Evolutionary conservation across 2,797 vertebrate species (phyloP).

Genomic region (Eurystomus glaucurus): DNA sequence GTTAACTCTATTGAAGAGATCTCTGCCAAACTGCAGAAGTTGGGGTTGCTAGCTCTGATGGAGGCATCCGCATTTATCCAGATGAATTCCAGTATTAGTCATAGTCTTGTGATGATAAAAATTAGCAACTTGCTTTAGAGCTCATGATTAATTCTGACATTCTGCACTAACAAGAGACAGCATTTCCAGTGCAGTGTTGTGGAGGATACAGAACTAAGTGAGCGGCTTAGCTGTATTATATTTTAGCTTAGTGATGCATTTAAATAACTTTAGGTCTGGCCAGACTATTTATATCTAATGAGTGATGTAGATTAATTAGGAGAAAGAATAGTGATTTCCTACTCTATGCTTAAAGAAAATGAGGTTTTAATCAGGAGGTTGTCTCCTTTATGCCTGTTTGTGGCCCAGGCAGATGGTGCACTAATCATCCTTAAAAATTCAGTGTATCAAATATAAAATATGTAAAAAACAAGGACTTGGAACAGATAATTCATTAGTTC

Average conservation of each 20-base stretch:
- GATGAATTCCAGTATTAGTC: background rate
- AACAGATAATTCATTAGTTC: slow-evolving; percentile 17
- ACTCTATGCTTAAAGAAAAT: slow-evolving; percentile 6
- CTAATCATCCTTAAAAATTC: slow-evolving; percentile 30
- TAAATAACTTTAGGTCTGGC: slow-evolving; percentile 2
- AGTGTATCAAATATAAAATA: slow-evolving; percentile 25
- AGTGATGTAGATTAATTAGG: slow-evolving; percentile 45
- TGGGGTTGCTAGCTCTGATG: background rate
- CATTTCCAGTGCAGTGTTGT: background rate
- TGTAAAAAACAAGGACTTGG: background rate
- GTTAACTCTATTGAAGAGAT: background rate
- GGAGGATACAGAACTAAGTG: background rate
- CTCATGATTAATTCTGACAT: background rate
- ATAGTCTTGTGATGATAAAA: background rate
- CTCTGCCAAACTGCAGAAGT: background rate
- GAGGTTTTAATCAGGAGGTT: slow-evolving; percentile 38
- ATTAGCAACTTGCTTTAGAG: background rate
- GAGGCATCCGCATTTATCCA: background rate
- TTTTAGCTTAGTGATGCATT: background rate
- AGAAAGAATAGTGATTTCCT: background rate
- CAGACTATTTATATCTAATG: background rate
- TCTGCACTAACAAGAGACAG: background rate
- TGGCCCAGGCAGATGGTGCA: slow-evolving; percentile 19
- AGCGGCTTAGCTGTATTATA: background rate
- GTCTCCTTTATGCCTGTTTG: slow-evolving; percentile 20